Percentiles rank a stretch among this genome's conserved stretches.
Evolutionary conservation across 2,888 invertebrate genomes (phyloP).

Genomic region (Operophtera brumata): DNA sequence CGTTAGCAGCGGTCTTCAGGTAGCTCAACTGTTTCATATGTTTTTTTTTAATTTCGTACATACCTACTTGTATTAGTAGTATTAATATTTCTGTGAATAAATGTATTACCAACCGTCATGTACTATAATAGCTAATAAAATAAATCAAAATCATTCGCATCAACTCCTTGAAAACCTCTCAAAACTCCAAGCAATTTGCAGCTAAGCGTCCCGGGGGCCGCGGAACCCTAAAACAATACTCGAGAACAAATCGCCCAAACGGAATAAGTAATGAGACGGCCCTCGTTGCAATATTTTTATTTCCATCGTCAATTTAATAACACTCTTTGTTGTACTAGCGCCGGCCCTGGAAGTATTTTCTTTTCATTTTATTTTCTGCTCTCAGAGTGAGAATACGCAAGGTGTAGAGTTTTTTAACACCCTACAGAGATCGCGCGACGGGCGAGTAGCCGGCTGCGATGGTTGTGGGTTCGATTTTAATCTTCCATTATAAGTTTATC

Average conservation of each 20-base stretch:
- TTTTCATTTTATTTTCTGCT: constrained; percentile 23
- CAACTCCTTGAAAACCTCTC: constrained; percentile 1
- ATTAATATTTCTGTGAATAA: too few species aligned
- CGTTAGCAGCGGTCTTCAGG: too few species aligned
- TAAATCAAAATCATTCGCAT: constrained; percentile 4
- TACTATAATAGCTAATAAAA: constrained; percentile 3
- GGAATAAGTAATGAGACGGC: constrained; percentile 66
- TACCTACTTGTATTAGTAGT: too few species aligned
- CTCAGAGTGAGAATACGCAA: neutral
- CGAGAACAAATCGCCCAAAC: constrained; percentile 59
- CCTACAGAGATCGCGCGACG: too few species aligned
- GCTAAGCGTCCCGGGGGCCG: constrained; percentile 8
- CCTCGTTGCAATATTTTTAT: constrained; percentile 58
- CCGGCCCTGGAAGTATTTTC: constrained; percentile 34
- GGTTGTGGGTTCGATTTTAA: too few species aligned
- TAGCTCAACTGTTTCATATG: too few species aligned
- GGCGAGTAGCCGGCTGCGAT: too few species aligned
- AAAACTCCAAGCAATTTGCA: constrained; percentile 11
- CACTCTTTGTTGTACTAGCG: constrained; percentile 42
- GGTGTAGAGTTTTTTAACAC: neutral
- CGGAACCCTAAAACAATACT: constrained; percentile 38
- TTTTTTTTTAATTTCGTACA: too few species aligned
- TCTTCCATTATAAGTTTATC: too few species aligned
- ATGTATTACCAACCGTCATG: neutral
- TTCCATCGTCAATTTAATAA: constrained; percentile 60